These are phyloP conservation scores for Micromesistius poutassou DNA, from an alignment of 2,797 vertebrate genomes.

Conservation along the genomic window DNA sequence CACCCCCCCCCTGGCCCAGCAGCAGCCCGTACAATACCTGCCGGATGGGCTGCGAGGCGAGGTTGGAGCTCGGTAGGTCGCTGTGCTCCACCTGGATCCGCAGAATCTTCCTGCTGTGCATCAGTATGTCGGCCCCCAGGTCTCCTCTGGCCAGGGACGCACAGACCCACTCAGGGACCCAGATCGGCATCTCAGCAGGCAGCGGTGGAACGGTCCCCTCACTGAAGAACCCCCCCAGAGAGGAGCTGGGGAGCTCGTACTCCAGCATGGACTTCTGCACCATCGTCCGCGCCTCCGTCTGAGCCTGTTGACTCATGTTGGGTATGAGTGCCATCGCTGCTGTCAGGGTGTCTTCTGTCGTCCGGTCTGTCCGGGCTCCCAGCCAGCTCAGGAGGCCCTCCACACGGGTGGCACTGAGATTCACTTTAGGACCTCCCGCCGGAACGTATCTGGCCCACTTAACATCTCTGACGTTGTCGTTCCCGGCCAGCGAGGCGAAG, in stretches of 20 bases:
- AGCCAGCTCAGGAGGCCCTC: not conserved
- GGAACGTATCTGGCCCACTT: not conserved
- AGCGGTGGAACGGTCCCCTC: not conserved
- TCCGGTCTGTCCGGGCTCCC: not conserved
- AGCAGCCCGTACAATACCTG: too few species aligned
- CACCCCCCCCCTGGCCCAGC: too few species aligned
- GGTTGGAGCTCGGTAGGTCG: too few species aligned
- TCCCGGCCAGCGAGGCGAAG: not conserved
- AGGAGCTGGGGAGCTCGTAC: not conserved
- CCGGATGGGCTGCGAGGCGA: too few species aligned
- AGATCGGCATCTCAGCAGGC: not conserved
- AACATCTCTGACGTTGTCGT: not conserved
- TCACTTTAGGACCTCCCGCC: too few species aligned
- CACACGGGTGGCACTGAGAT: not conserved
- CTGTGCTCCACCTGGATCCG: too few species aligned
- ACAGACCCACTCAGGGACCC: not conserved
- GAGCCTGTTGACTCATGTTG: constrained; percentile 20
- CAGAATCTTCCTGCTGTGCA: not conserved
- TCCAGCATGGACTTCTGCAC: constrained; percentile 13
- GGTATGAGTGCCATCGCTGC: constrained; percentile 57
- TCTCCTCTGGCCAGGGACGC: not conserved
- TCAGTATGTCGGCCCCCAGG: not conserved
- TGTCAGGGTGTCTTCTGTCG: constrained; percentile 61
- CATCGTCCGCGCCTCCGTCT: constrained; percentile 12
- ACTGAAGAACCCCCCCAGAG: not conserved